Conservation (phyloP, 2,113 vertebrate genomes). For the Trochalopteron elliotii region DNA sequence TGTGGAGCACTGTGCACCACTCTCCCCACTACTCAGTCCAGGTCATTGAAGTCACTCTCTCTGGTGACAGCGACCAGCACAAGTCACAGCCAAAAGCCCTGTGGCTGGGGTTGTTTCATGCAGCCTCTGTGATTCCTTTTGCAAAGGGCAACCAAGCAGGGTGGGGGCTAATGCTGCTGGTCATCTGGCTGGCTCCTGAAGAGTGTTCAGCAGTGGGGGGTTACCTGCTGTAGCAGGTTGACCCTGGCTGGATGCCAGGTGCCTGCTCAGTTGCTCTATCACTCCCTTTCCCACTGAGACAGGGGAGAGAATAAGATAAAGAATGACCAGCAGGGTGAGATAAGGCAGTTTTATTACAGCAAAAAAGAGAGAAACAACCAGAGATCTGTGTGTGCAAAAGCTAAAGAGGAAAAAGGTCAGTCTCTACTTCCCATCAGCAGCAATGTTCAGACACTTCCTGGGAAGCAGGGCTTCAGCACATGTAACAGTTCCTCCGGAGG, state of each 20-base stretch:
- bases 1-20: background rate
- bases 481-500: fast-evolving
- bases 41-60: background rate
- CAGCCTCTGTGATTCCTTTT: background rate
- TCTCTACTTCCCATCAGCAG: background rate
- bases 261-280: background rate
- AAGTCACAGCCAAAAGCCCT: background rate
- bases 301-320: background rate
- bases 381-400: background rate
- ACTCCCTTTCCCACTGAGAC: background rate
- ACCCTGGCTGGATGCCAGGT: background rate
- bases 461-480: background rate
- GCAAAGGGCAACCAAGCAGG: background rate
- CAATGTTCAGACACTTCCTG: background rate
- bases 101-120: background rate
- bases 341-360: background rate
- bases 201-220: background rate
- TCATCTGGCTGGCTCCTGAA: background rate
- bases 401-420: background rate
- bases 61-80: background rate
- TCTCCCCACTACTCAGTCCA: background rate
- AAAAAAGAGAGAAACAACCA: background rate
- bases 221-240: background rate
- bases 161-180: background rate
- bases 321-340: background rate